Evolutionary conservation across 2,888 invertebrate species (phyloP), one percentile per base, ranked within the genome.

Genomic region (Spatulosminthurus flaviceps): DNA sequence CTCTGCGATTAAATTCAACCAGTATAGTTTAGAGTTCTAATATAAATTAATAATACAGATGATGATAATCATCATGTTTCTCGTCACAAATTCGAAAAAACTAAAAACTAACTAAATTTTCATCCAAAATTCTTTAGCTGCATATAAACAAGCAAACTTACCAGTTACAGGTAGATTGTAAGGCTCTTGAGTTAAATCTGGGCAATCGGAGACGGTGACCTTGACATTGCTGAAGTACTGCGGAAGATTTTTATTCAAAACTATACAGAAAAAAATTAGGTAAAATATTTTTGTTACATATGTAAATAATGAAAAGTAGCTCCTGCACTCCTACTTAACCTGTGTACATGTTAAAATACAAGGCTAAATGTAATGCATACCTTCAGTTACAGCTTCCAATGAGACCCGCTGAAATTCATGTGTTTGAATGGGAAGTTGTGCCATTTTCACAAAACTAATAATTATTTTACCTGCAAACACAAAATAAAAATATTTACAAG

Each of bases 111-210:
- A 70, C 1, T 21, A 42, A 42, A 41, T 41, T 22, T 26, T 13
- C 24, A 24, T 22, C 28, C 28, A 26, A 9, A 34, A 34, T 34
- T 9, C 28, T 22, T 5, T 11, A 26, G 19, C 5, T 26, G 5
- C 21, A 21, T 7, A 4, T 21, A 67, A 11, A 19, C 16, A 19
- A 67, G 21, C 21, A 21, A 1, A 29, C 16, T 70, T 89, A 95
- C 95, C 95, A 88, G 92, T 89, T 64, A 92, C 91, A n/a, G 94
- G 93, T 82, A 97, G 90, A 81, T 91, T 90, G 87, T 93, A 97
- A 0, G 96, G 96, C 24, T 91, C 87, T 86, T 92, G 88, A 0
- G 92, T 93, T 82, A 98, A 90, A 89, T 97, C 93, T 0, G 97
- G 97, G 87, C 95, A 93, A 51, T 94, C 92, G 16, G 92, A 93